Evolutionary conservation across 2,888 invertebrate species (phyloP), one percentile per base, ranked within the genome.

Genomic region (Auanema sp.): DNA sequence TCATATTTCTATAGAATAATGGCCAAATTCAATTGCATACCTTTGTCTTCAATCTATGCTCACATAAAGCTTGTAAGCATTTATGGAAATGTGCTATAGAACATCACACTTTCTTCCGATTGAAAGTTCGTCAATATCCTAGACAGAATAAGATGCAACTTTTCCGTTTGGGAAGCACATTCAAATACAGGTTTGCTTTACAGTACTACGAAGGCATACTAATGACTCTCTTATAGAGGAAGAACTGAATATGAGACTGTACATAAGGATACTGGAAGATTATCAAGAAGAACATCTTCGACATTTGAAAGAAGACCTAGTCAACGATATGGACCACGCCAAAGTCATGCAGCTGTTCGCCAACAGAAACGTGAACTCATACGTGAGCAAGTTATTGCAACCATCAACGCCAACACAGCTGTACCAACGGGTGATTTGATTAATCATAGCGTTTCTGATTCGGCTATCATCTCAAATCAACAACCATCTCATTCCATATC

Each of bases 41-140:
- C 0, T 99, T 99, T 85, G 95, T 98, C 4, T 99, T 99, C 86
- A 88, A 89, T 64, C 87, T 97, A 75, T 91, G 92, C 77, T 97
- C 95, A 84, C 93, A 96, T 84, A 96, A 96, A 85, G 96, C 97
- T 1, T 95, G 96, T 85, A 99, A 99, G 85, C 98, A 99, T 86
- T 87, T 99, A 72, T 99, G 98, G 98, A 99, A 99, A 86, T 98
- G 98, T 88, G 97, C 97, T 25, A 92, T 99, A 0, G 98, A 99
- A 86, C 95, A 98, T 87, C 98, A 99, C 87, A 92, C 96, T 1
- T 99, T 99, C 88, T 98, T 97, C 89, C 89, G 98, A 70, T 88
- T 98, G 42, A 80, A 78, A 59, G 60, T 60, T 5, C 52, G 65
- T 11, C 68, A 44, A 8, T 33, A 44, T 55, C 58, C 56, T 42